A percentile compares a stretch with the other conserved stretches of the same genome.
phyloP scores from a whole-genome alignment of 1,140 invertebrate species.

The Amyelois transitella region DNA sequence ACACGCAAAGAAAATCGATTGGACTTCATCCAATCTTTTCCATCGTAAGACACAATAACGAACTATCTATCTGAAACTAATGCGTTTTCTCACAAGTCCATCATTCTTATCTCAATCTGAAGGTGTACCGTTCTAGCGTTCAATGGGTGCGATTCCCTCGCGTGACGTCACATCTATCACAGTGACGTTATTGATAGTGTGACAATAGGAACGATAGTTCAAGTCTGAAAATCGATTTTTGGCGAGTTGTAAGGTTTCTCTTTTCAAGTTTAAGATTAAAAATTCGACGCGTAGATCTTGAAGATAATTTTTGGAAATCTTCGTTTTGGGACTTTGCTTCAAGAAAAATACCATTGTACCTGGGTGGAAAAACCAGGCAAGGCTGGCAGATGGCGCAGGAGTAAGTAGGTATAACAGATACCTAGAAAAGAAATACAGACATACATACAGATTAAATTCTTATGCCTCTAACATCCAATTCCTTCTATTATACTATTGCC shows the following conservation, averaged over 20 bases:
- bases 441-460: no score
- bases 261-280: no score
- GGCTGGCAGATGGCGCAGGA: no score
- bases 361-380: no score
- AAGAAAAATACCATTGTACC: no score
- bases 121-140: background rate
- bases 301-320: no score
- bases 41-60: background rate
- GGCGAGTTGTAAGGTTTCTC: background rate
- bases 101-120: background rate
- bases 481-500: no score
- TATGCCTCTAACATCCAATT: no score
- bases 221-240: background rate
- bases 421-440: no score
- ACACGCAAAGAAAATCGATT: background rate
- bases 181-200: slow-evolving; percentile 16
- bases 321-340: no score
- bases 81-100: background rate
- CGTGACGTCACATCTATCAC: slow-evolving; percentile 19
- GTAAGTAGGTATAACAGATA: no score
- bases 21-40: background rate
- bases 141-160: slow-evolving; percentile 14
- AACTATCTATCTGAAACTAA: background rate
- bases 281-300: no score
- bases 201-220: background rate